A percentile compares a stretch with the other conserved stretches of the same genome.
These are phyloP conservation scores for Drosophila pandora DNA, from an alignment of 1,140 invertebrate species.

Conservation along the genomic window DNA sequence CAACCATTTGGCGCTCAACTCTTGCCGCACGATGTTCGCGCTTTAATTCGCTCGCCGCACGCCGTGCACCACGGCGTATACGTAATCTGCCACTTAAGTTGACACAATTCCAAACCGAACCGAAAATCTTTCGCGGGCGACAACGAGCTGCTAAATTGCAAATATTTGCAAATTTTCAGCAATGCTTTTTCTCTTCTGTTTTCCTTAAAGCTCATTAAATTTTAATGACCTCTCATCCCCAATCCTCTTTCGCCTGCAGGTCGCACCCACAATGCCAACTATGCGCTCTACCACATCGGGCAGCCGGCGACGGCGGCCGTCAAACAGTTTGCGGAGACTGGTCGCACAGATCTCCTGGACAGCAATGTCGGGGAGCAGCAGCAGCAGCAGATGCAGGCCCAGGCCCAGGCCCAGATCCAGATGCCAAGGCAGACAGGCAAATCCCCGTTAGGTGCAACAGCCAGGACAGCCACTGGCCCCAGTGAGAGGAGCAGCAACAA, in stretches of 20 bases:
- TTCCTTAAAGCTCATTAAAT: constrained; percentile 61
- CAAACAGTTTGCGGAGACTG: constrained; percentile 92
- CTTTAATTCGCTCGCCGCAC: constrained; percentile 33
- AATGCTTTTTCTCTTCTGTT: constrained; percentile 33
- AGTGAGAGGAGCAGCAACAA: background rate
- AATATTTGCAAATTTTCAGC: constrained; percentile 64
- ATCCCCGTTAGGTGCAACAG: constrained; percentile 28
- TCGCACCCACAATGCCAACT: constrained; percentile 92
- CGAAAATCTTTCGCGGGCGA: constrained; percentile 11
- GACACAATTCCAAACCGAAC: constrained; percentile 42
- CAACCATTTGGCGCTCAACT: constrained; percentile 36
- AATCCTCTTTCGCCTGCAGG: constrained; percentile 85
- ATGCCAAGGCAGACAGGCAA: constrained; percentile 39
- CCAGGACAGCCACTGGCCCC: constrained; percentile 13
- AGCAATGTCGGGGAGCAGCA: constrained; percentile 84
- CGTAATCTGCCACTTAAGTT: constrained; percentile 51
- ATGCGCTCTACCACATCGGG: constrained; percentile 92
- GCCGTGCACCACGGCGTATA: constrained; percentile 26
- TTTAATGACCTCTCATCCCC: constrained; percentile 52
- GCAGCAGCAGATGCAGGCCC: constrained; percentile 62
- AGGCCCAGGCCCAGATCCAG: constrained; percentile 3
- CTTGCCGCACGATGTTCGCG: constrained; percentile 20
- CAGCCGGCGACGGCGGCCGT: constrained; percentile 89
- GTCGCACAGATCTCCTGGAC: constrained; percentile 89
- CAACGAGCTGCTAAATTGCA: constrained; percentile 55